A percentile compares a stretch with the other conserved stretches of the same genome.
These are phyloP conservation scores for Drosophila kambysellisi DNA, from an alignment of 2,888 invertebrate species.

Conservation along the genomic window DNA sequence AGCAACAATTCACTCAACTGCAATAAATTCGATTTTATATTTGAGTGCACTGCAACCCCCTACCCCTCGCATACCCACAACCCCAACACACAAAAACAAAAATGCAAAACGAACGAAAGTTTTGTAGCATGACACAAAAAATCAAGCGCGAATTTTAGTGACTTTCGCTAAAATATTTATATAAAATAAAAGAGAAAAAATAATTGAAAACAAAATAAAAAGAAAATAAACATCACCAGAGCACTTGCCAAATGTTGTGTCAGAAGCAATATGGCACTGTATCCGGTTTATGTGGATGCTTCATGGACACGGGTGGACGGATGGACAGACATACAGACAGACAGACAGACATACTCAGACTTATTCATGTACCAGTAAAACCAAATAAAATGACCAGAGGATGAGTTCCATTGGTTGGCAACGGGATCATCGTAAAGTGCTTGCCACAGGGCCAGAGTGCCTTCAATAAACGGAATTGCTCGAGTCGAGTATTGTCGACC, in stretches of 20 bases:
- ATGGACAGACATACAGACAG: not conserved
- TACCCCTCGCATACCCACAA: not conserved
- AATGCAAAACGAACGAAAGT: slow-evolving; percentile 58
- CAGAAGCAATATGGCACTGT: slow-evolving; percentile 55
- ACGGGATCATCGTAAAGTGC: not conserved
- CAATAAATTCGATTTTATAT: slow-evolving; percentile 71
- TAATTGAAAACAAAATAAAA: slow-evolving; percentile 33
- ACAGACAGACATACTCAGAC: not conserved
- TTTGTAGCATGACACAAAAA: slow-evolving; percentile 36
- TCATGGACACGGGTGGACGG: not conserved
- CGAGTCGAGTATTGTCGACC: slow-evolving; percentile 40
- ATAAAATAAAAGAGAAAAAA: slow-evolving; percentile 25
- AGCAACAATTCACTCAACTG: slow-evolving; percentile 47
- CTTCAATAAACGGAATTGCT: slow-evolving; percentile 73
- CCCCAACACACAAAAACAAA: slow-evolving; percentile 6
- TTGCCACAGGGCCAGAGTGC: slow-evolving; percentile 28
- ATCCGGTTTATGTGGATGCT: slow-evolving; percentile 28
- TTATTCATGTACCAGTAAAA: slow-evolving; percentile 7
- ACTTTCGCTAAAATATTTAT: slow-evolving; percentile 40
- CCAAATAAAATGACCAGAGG: slow-evolving; percentile 34
- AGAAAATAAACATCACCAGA: slow-evolving; percentile 1
- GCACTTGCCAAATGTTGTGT: slow-evolving; percentile 54
- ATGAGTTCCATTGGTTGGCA: slow-evolving; percentile 13
- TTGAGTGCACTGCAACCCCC: slow-evolving; percentile 31
- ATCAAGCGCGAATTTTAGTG: slow-evolving; percentile 52